phyloP scores from a whole-genome alignment of 2,797 vertebrate species.

The Trematomus bernacchii region DNA sequence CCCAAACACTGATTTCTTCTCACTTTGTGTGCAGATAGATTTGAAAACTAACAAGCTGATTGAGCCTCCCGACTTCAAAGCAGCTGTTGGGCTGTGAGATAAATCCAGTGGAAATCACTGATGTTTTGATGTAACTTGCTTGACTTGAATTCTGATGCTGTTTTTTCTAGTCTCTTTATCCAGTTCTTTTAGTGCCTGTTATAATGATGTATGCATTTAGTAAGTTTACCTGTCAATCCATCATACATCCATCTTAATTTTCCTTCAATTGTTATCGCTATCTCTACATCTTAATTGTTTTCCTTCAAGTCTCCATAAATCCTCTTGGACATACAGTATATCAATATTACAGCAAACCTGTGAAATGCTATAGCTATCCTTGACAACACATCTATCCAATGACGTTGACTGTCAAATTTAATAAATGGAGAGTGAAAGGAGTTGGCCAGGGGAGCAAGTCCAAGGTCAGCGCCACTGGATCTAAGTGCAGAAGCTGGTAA shows the following conservation, averaged over 20 bases:
- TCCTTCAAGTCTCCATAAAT: background rate
- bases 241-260: background rate
- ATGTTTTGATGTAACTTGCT: slow-evolving; percentile 48
- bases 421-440: slow-evolving; percentile 66
- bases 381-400: slow-evolving; percentile 50
- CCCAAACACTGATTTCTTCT: slow-evolving; percentile 54
- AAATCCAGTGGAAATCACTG: slow-evolving; percentile 48
- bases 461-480: slow-evolving; percentile 72
- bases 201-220: slow-evolving; percentile 16
- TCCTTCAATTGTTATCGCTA: background rate
- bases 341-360: slow-evolving; percentile 10
- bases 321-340: background rate
- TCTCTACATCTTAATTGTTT: background rate
- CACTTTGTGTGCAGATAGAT: slow-evolving; percentile 52
- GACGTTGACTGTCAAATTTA: slow-evolving; percentile 62
- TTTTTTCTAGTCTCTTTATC: slow-evolving; percentile 2
- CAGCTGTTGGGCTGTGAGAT: slow-evolving; percentile 47
- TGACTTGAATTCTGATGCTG: slow-evolving; percentile 22
- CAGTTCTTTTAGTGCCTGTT: slow-evolving; percentile 9
- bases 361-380: slow-evolving; percentile 39
- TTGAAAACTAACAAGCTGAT: slow-evolving; percentile 68
- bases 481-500: slow-evolving; percentile 71
- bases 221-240: background rate
- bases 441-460: slow-evolving; percentile 52
- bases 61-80: slow-evolving; percentile 64